Evolutionary conservation across 2,113 vertebrate species (phyloP).

Genomic region (Pseudolaguvia tuberculata): DNA sequence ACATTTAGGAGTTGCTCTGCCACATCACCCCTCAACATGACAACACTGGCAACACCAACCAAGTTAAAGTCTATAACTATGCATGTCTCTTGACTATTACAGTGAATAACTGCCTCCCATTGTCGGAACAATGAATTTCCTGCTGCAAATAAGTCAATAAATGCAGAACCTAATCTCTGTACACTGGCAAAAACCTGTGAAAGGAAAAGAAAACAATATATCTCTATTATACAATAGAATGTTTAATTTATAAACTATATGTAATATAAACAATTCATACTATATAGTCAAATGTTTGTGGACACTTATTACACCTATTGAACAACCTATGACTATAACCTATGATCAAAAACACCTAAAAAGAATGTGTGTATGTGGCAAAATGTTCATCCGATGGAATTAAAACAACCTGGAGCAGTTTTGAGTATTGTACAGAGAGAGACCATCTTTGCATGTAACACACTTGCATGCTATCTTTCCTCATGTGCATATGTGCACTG

Average conservation of each 20-base stretch:
- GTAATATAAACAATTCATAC: background rate
- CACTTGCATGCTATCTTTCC: too few species aligned
- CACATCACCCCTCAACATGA: slow-evolving; percentile 65
- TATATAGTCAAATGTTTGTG: background rate
- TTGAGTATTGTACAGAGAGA: too few species aligned
- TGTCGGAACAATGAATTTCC: slow-evolving; percentile 85
- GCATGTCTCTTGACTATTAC: slow-evolving; percentile 54
- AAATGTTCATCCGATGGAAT: too few species aligned
- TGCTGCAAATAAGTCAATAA: slow-evolving; percentile 79
- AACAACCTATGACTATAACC: too few species aligned
- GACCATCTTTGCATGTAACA: too few species aligned
- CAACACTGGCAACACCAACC: slow-evolving; percentile 38
- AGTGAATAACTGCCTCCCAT: slow-evolving; percentile 76
- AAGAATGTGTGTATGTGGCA: too few species aligned
- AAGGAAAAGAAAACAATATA: slow-evolving; percentile 43
- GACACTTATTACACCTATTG: background rate
- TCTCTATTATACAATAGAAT: background rate
- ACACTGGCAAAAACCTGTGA: slow-evolving; percentile 80
- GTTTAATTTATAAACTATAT: background rate
- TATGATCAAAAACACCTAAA: too few species aligned
- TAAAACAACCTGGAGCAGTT: too few species aligned
- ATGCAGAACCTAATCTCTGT: slow-evolving; percentile 79
- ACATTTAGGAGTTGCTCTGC: slow-evolving; percentile 70
- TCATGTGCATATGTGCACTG: too few species aligned
- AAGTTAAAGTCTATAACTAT: slow-evolving; percentile 77